phyloP scores from a whole-genome alignment of 2,888 invertebrate species.

The Sturmia bella region DNA sequence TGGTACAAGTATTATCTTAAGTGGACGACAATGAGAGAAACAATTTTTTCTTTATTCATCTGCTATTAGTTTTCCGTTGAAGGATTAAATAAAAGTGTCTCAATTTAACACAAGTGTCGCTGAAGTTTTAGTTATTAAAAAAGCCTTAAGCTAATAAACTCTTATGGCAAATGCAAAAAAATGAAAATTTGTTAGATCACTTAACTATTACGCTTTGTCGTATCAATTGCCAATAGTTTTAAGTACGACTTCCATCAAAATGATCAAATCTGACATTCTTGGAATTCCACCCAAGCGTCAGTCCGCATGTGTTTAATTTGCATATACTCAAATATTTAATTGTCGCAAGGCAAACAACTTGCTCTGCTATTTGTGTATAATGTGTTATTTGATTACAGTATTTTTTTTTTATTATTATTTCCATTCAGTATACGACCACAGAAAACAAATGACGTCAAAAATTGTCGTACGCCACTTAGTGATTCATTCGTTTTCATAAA shows the following conservation, averaged over 20 bases:
- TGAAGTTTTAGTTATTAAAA: too few relatives aligned
- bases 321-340: conserved; percentile 28
- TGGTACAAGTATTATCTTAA: too few relatives aligned
- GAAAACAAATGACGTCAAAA: conserved; percentile 57
- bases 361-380: conserved; percentile 4
- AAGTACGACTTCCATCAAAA: conserved; percentile 4
- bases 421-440: conserved; percentile 34
- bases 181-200: not conserved
- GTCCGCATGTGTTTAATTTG: conserved; percentile 19
- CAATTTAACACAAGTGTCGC: too few relatives aligned
- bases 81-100: too few relatives aligned
- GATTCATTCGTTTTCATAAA: conserved; percentile 49
- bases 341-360: conserved; percentile 54
- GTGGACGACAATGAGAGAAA: too few relatives aligned
- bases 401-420: conserved; percentile 25
- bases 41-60: too few relatives aligned
- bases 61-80: too few relatives aligned
- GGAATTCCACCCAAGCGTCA: conserved; percentile 1
- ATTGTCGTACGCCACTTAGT: conserved; percentile 52
- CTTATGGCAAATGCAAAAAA: not conserved
- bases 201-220: not conserved
- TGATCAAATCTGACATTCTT: conserved; percentile 44
- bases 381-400: not conserved
- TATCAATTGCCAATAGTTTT: not conserved
- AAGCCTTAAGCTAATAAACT: too few relatives aligned